Percentiles rank a stretch among this genome's conserved stretches.
Conservation (phyloP, 1,140 invertebrate species). For the Hypothenemus hampei region DNA sequence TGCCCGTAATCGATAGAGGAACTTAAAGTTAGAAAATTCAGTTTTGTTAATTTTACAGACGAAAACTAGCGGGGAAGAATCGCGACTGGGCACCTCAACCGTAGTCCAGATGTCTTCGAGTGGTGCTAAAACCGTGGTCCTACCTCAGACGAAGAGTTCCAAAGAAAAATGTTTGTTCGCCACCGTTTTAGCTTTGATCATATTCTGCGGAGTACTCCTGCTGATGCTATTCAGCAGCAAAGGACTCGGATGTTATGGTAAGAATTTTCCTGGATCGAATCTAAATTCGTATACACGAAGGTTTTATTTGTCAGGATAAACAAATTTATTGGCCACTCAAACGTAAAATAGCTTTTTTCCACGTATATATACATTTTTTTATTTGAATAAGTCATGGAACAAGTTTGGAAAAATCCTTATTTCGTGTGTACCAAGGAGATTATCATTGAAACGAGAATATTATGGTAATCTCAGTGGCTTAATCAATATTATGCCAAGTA, state of each 20-base stretch:
- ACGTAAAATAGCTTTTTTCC: no score
- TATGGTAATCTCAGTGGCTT: background rate
- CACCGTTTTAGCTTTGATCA: slow-evolving; percentile 31
- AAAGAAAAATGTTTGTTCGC: slow-evolving; percentile 38
- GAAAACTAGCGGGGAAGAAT: no score
- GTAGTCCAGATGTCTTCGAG: slow-evolving; percentile 36
- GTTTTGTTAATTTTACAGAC: no score
- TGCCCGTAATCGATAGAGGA: no score
- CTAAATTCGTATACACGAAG: no score
- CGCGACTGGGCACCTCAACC: slow-evolving; percentile 26
- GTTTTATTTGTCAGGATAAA: no score
- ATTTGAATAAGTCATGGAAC: background rate
- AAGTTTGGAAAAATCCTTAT: background rate
- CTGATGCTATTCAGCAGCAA: slow-evolving; percentile 32
- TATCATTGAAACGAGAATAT: background rate
- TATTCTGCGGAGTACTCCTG: slow-evolving; percentile 33
- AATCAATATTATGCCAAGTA: background rate
- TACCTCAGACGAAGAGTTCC: slow-evolving; percentile 26
- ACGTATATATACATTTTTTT: background rate
- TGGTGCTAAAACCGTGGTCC: slow-evolving; percentile 36
- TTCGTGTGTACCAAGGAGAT: background rate
- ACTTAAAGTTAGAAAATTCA: no score
- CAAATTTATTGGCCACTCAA: no score
- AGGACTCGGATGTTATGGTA: slow-evolving; percentile 26
- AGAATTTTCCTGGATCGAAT: no score